Conservation (phyloP, 1,140 invertebrate species). For the Aphidius ervi region DNA sequence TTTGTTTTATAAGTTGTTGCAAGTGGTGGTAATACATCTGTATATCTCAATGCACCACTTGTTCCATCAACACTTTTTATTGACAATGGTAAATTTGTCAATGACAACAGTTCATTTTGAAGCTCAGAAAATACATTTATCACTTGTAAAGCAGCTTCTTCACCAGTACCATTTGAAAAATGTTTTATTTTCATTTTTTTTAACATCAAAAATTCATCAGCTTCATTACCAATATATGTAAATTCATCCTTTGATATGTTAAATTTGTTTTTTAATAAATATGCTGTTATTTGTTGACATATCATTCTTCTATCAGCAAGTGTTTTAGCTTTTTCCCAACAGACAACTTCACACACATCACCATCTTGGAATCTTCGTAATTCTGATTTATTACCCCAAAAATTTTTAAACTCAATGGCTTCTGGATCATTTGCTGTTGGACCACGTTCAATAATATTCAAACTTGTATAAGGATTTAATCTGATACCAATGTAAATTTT, state of each 20-base stretch:
- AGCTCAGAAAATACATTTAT: slow-evolving; percentile 68
- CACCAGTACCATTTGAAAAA: slow-evolving; percentile 62
- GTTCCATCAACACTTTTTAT: slow-evolving; percentile 75
- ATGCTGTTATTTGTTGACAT: slow-evolving; percentile 65
- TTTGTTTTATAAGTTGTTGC: slow-evolving; percentile 28
- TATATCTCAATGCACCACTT: slow-evolving; percentile 66
- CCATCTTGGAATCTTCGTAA: slow-evolving; percentile 87
- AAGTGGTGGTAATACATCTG: slow-evolving; percentile 62
- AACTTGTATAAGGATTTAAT: slow-evolving; percentile 66
- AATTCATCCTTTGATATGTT: slow-evolving; percentile 44
- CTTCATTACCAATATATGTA: slow-evolving; percentile 51
- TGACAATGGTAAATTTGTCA: slow-evolving; percentile 72
- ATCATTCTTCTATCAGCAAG: slow-evolving; percentile 64
- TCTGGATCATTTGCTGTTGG: slow-evolving; percentile 70
- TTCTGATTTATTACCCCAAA: slow-evolving; percentile 84
- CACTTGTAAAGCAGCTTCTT: slow-evolving; percentile 64
- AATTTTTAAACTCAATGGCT: slow-evolving; percentile 63
- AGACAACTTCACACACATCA: slow-evolving; percentile 78
- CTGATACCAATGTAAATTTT: slow-evolving; percentile 65
- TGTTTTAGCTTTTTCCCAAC: slow-evolving; percentile 62
- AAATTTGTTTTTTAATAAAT: slow-evolving; percentile 67
- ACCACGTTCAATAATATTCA: slow-evolving; percentile 73
- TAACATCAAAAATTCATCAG: slow-evolving; percentile 49
- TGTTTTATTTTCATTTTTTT: slow-evolving; percentile 38
- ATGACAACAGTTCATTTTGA: slow-evolving; percentile 63